Conservation (phyloP, 2,113 vertebrate genomes). For the Oceanites oceanicus region DNA sequence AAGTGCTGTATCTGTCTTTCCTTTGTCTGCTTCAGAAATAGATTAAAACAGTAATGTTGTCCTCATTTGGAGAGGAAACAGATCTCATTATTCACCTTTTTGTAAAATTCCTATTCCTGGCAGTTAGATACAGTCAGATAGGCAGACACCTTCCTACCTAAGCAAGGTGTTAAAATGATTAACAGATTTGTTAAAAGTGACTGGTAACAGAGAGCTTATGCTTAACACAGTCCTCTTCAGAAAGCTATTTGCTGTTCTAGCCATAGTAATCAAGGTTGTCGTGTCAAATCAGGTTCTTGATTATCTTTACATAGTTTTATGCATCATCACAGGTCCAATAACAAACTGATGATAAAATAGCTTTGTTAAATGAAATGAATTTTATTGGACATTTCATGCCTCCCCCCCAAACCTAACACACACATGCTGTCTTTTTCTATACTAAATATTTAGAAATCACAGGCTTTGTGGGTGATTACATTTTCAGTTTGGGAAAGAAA, state of each 20-base stretch:
- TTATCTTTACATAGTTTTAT: constrained; percentile 55
- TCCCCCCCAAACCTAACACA: background rate
- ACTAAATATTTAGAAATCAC: constrained; percentile 38
- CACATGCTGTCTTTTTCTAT: background rate
- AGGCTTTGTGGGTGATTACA: background rate
- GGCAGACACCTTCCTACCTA: constrained; percentile 34
- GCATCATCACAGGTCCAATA: constrained; percentile 54
- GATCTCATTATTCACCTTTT: background rate
- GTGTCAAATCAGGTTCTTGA: constrained; percentile 60
- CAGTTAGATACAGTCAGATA: constrained; percentile 3
- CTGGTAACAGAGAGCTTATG: constrained; percentile 51
- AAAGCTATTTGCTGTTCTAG: constrained; percentile 40
- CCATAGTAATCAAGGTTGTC: constrained; percentile 48
- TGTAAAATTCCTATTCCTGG: background rate
- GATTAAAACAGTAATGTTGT: background rate
- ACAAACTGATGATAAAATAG: constrained; percentile 66
- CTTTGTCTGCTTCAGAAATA: background rate
- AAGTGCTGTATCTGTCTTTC: background rate
- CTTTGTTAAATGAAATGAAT: constrained; percentile 50
- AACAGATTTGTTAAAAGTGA: constrained; percentile 38
- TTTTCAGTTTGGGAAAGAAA: background rate
- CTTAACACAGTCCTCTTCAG: constrained; percentile 57
- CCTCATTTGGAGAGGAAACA: background rate
- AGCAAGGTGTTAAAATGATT: constrained; percentile 1
- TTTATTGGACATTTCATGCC: background rate